Conservation (phyloP, 2,888 invertebrate genomes). For the Himalopsyche anomala region DNA sequence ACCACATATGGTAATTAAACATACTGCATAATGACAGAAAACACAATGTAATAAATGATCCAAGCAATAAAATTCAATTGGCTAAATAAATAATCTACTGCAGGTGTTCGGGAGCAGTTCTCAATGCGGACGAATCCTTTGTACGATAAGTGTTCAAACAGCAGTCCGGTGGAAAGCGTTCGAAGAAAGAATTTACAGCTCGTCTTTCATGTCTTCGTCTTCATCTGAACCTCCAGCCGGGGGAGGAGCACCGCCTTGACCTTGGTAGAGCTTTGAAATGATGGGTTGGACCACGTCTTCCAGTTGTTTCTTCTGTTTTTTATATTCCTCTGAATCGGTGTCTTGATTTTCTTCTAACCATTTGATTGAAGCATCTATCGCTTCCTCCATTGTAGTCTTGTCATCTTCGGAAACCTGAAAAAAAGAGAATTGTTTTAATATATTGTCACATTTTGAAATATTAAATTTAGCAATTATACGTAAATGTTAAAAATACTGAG, state of each 20-base stretch:
- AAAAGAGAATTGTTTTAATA: neutral
- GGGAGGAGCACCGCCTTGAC: conserved; percentile 87
- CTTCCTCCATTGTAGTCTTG: conserved; percentile 95
- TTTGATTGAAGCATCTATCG: conserved; percentile 97
- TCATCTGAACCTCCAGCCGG: conserved; percentile 82
- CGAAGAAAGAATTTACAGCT: conserved; percentile 78
- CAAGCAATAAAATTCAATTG: neutral
- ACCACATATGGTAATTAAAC: neutral
- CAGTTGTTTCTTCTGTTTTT: conserved; percentile 95
- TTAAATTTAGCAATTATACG: too few relatives aligned
- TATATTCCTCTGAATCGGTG: conserved; percentile 93
- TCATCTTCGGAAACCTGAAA: conserved; percentile 85
- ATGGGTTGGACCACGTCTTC: conserved; percentile 98
- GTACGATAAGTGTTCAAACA: conserved; percentile 30
- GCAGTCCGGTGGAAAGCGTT: neutral
- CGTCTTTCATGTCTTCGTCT: conserved; percentile 86
- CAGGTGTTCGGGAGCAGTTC: neutral
- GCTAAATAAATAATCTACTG: conserved; percentile 10
- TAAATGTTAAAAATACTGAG: too few relatives aligned
- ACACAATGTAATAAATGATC: neutral
- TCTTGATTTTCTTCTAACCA: conserved; percentile 98
- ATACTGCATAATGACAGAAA: neutral
- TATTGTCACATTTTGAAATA: too few relatives aligned
- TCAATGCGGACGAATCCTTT: conserved; percentile 20
- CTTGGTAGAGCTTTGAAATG: conserved; percentile 96